These are phyloP conservation scores for Conomelus anceps DNA, from an alignment of 2,888 invertebrate species.

Conservation along the genomic window DNA sequence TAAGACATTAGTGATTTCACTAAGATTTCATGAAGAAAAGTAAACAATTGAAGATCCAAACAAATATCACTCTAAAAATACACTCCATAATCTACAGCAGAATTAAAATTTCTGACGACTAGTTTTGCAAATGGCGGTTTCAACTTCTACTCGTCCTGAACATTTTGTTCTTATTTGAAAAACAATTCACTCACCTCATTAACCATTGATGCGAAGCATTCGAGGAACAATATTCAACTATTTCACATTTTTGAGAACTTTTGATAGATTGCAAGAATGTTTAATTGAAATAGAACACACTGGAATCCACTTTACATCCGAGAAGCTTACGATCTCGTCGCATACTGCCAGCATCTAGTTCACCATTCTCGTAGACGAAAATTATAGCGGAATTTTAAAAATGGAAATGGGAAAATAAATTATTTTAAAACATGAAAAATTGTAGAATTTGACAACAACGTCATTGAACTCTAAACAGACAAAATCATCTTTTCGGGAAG, in stretches of 20 bases:
- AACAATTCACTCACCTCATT: background rate
- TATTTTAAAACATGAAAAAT: background rate
- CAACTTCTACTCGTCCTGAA: background rate
- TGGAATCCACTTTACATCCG: background rate
- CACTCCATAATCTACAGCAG: background rate
- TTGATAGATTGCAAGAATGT: background rate
- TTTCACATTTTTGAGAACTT: background rate
- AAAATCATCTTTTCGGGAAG: background rate
- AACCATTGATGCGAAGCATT: background rate
- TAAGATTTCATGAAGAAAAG: background rate
- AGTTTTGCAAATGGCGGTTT: conserved; percentile 9
- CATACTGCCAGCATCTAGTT: background rate
- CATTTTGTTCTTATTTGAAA: background rate
- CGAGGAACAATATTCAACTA: background rate
- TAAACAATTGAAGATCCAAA: background rate
- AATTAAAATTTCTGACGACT: background rate
- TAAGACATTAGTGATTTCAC: background rate
- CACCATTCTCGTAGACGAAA: background rate
- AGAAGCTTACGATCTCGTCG: background rate
- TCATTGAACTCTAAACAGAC: background rate
- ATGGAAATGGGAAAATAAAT: background rate
- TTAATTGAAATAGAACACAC: background rate
- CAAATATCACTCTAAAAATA: background rate
- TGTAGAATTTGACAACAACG: background rate
- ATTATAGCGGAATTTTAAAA: background rate